Evolutionary conservation across 2,113 vertebrate species (phyloP).

Genomic region (Danionella cerebrum): DNA sequence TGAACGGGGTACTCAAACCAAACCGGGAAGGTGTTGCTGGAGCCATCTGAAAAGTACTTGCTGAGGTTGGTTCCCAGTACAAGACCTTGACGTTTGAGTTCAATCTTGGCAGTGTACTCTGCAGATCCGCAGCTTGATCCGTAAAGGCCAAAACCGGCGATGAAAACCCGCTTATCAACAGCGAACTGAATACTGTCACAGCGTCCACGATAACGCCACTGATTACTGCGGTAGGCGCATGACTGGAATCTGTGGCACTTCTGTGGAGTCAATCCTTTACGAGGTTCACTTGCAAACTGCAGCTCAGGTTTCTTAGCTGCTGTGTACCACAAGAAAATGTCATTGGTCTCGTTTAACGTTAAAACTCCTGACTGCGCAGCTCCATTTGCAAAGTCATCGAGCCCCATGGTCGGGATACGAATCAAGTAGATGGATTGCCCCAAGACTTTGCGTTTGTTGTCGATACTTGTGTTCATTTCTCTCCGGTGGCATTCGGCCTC

Average conservation of each 20-base stretch:
- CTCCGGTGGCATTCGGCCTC: conserved; percentile 91
- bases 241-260: conserved; percentile 96
- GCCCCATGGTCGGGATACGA: conserved; percentile 89
- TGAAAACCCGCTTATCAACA: conserved; percentile 90
- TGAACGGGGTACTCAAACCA: conserved; percentile 97
- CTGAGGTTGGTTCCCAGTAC: conserved; percentile 90
- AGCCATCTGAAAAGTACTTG: conserved; percentile 95
- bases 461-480: conserved; percentile 77
- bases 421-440: conserved; percentile 89
- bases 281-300: conserved; percentile 82
- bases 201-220: conserved; percentile 93
- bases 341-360: conserved; percentile 92
- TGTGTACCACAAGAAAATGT: conserved; percentile 97
- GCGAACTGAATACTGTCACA: conserved; percentile 98
- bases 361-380: conserved; percentile 91
- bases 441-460: conserved; percentile 91
- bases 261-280: conserved; percentile 84
- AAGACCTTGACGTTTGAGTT: conserved; percentile 89
- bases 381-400: conserved; percentile 93
- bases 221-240: conserved; percentile 94
- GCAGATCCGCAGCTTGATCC: conserved; percentile 94
- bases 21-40: conserved; percentile 92
- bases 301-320: conserved; percentile 90
- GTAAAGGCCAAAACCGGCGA: conserved; percentile 90
- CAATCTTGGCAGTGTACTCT: conserved; percentile 93